Base-by-base conservation (phyloP, 2,888 invertebrate genomes). In the Philereme vetulata region DNA sequence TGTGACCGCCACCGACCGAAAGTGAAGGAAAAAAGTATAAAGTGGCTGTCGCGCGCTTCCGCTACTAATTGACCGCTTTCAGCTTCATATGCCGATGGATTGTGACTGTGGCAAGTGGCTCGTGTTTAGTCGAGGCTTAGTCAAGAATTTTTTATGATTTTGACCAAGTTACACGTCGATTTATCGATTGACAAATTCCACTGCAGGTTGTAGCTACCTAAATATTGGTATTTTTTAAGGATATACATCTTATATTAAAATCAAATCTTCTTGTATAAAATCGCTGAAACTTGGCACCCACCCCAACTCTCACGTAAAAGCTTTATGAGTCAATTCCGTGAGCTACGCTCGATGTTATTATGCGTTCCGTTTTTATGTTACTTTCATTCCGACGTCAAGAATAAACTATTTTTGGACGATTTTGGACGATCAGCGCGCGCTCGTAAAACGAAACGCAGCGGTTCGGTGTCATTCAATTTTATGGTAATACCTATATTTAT, bases 301-400 rank as follows among this genome's bases (percentile, higher is more conserved):
- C 75, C 67, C 51, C 62, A 62, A 72, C 82, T 80, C 85, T 84
- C 81, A 84, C 78, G 81, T 80, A 78, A 82, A 82, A 80, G 79
- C 80, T 85, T 86, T 87, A 87, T 81, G 88, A 84, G 82, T 86
- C 87, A 85, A 87, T 88, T 82, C 80, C 78, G 75, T 80, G 84
- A 82, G 82, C 81, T 82, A 81, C 82, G 84, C 78, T 79, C 79
- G 77, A 79, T 84, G 85, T 85, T 84, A 84, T 85, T 82, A 86
- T 83, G 84, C 84, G 85, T 86, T 85, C 77, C 85, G 80, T 87
- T 86, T 81, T 85, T 84, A 88, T 80, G 85, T 79, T 73, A 81
- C 81, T 77, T 81, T 81, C 82, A 81, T 85, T 83, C 77, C 80
- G 74, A 75, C 79, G 85, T 83, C 86, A 85, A 86, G 80, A 79